Conservation (phyloP, 2,113 vertebrate genomes). For the Monarcha castaneiventris region DNA sequence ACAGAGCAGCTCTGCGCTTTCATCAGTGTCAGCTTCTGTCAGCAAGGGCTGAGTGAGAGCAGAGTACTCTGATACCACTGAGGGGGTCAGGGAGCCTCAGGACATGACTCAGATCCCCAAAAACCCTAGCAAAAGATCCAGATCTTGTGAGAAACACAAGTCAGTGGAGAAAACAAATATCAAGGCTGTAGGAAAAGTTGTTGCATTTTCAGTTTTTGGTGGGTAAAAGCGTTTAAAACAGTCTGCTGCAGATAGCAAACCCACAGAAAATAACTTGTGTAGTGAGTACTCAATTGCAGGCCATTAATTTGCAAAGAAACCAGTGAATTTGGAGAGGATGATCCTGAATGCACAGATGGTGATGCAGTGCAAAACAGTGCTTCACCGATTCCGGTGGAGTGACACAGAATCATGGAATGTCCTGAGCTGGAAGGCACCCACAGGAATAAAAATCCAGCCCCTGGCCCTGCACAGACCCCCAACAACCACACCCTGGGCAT, state of each 20-base stretch:
- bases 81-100: not conserved
- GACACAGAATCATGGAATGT: not conserved
- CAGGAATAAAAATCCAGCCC: not conserved
- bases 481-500: not conserved
- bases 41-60: not conserved
- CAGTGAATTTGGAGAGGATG: not conserved
- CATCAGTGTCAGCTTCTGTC: not conserved
- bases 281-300: not conserved
- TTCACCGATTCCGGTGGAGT: not conserved
- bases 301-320: not conserved
- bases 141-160: not conserved
- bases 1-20: not conserved
- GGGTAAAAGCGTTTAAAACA: not conserved
- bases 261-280: not conserved
- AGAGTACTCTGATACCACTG: fast-evolving
- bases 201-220: not conserved
- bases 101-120: not conserved
- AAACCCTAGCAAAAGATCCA: not conserved
- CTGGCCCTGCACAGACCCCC: not conserved
- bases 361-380: too few relatives aligned
- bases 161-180: not conserved
- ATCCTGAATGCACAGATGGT: not conserved
- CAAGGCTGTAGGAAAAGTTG: not conserved
- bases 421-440: not conserved
- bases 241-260: not conserved